Base-by-base conservation (phyloP, 2,888 invertebrate species). In the Drosophila tripunctata region DNA sequence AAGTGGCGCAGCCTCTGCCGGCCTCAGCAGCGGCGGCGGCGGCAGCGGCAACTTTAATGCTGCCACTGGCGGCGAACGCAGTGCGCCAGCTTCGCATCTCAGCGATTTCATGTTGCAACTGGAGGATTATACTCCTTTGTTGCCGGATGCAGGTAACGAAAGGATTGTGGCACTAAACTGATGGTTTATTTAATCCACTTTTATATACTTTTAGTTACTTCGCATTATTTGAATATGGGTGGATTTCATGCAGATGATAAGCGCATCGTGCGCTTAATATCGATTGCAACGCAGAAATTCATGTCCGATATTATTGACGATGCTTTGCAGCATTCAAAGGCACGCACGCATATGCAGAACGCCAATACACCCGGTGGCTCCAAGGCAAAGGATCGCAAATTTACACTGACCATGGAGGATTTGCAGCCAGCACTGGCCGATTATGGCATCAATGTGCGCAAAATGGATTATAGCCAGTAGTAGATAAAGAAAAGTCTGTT, bases 291-390 rank as follows among this genome's bases (percentile, higher is more conserved):
- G 0, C 99, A 99, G 90, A 99, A 99, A 91, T 99, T 98, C 90
- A 95, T 99, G 57, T 98, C 99, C 0, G 99, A 99, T 91, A 96
- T 99, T 65, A 97, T 97, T 0, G 98, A 98, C 86, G 99, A 99
- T 92, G 98, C 99, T 0, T 93, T 99, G 35, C 99, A 99, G 88
- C 98, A 99, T 90, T 98, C 98, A 91, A 98, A 98, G 91, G 97
- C 98, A 92, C 93, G 98, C 36, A 94, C 94, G 1, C 80, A 80
- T 22, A 63, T 80, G 80, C 85, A 84, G 43, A 80, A 67, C 22
- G 40, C 74, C 0, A 48, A 8, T 7, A 67, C 76, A 2, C 80
- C 80, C 0, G 80, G 80, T 0, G 80, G 77, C 12, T 67, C 77
- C 0, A 82, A 80, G 89, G 93, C 81, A 36, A 89, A 96, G 81